Conservation (phyloP, 2,113 vertebrate genomes). For the Zosterops lateralis region DNA sequence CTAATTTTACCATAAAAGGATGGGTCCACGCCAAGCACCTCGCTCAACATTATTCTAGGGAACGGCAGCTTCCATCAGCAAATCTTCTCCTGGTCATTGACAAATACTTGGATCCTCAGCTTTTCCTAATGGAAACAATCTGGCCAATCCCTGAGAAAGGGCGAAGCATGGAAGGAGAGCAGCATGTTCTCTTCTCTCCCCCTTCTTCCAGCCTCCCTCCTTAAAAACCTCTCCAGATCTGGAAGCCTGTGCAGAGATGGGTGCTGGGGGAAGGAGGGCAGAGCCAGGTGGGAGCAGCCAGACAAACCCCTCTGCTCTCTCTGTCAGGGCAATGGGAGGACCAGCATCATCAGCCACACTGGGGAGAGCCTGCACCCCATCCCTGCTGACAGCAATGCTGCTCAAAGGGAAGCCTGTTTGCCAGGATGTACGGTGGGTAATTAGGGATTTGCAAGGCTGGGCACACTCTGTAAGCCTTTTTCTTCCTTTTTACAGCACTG, state of each 20-base stretch:
- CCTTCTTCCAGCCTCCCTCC: not conserved
- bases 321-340: not conserved
- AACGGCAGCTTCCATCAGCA: not conserved
- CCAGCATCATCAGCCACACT: not conserved
- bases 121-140: constrained; percentile 56
- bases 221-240: not conserved
- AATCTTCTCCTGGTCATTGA: constrained; percentile 38
- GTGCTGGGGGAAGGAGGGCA: not conserved
- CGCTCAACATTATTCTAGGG: not conserved
- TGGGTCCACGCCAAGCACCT: constrained; percentile 25
- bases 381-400: not conserved
- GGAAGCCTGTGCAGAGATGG: accelerated
- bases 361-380: not conserved
- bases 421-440: not conserved
- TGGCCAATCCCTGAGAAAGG: not conserved
- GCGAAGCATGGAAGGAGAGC: not conserved
- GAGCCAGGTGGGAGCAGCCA: not conserved
- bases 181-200: not conserved
- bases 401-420: not conserved
- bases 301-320: not conserved
- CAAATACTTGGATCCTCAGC: constrained; percentile 43
- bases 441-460: constrained; percentile 11
- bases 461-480: not conserved
- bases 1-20: constrained; percentile 56
- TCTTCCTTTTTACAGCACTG: not conserved